Evolutionary conservation across 2,797 vertebrate genomes (phyloP).

Genomic region (Artibeus lituratus): DNA sequence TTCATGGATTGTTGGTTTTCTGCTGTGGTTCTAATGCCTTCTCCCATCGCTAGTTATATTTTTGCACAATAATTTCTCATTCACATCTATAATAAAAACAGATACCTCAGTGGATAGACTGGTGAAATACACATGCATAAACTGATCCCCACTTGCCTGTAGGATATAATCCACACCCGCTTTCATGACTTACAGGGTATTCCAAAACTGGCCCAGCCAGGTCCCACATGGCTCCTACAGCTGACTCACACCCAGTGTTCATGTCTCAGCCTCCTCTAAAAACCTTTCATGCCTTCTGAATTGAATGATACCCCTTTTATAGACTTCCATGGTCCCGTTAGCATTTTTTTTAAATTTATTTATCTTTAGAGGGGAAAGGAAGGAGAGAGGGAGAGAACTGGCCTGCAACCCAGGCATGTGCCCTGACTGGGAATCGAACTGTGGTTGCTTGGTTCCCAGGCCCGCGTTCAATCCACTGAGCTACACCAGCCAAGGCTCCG

Average conservation of each 20-base stretch:
- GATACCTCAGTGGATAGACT: not conserved
- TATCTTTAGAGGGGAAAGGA: no score
- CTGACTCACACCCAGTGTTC: not conserved
- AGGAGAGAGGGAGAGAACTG: no score
- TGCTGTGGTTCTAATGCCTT: not conserved
- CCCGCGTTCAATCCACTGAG: no score
- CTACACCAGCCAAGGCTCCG: fast-evolving
- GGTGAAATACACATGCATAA: not conserved
- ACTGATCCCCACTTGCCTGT: not conserved
- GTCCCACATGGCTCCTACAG: not conserved
- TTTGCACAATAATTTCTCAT: not conserved
- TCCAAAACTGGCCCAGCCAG: not conserved
- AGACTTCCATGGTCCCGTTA: fast-evolving
- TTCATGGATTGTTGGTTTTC: not conserved
- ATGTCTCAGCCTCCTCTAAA: not conserved
- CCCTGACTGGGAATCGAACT: no score
- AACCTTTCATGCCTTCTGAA: not conserved
- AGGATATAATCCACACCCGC: not conserved
- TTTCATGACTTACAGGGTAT: not conserved
- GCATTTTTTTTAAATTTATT: no score
- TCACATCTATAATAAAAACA: not conserved
- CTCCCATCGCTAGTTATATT: not conserved
- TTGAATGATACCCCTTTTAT: not conserved
- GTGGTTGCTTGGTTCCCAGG: no score
- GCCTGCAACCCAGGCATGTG: no score